Conservation (phyloP, 2,113 vertebrate genomes). For the Rhynchomys soricoides region DNA sequence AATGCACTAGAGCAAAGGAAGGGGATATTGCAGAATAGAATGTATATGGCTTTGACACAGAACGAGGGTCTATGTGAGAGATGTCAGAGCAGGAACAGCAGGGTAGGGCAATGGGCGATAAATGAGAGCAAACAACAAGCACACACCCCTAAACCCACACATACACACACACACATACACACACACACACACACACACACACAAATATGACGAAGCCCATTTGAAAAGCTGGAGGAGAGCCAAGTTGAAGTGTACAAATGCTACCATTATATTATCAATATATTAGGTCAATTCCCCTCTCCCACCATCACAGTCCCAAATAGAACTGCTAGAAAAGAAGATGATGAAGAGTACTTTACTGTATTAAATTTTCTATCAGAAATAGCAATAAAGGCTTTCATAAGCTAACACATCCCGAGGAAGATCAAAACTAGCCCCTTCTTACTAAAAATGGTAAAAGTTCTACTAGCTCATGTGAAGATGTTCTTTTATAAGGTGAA, state of each 20-base stretch:
- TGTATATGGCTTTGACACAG: neutral
- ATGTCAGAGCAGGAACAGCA: neutral
- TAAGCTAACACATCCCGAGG: neutral
- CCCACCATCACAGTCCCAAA: rapidly evolving
- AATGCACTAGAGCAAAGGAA: neutral
- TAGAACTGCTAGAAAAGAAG: neutral
- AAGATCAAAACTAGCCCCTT: neutral
- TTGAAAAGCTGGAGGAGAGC: neutral
- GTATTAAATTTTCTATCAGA: neutral
- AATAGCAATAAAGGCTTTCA: neutral
- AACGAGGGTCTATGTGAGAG: neutral
- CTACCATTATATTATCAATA: neutral
- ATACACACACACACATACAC: neutral
- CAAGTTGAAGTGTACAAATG: neutral
- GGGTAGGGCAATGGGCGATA: neutral
- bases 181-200: neutral
- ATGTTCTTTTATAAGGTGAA: neutral
- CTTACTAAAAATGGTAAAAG: neutral
- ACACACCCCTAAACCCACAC: too few species aligned
- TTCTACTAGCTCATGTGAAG: neutral
- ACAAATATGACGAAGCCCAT: neutral
- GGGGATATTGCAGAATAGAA: neutral
- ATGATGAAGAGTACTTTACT: neutral
- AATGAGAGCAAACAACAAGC: neutral
- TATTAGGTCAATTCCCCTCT: too few species aligned